These are phyloP conservation scores for Coryphaenoides rupestris DNA, from an alignment of 2,113 vertebrate genomes.

Conservation along the genomic window DNA sequence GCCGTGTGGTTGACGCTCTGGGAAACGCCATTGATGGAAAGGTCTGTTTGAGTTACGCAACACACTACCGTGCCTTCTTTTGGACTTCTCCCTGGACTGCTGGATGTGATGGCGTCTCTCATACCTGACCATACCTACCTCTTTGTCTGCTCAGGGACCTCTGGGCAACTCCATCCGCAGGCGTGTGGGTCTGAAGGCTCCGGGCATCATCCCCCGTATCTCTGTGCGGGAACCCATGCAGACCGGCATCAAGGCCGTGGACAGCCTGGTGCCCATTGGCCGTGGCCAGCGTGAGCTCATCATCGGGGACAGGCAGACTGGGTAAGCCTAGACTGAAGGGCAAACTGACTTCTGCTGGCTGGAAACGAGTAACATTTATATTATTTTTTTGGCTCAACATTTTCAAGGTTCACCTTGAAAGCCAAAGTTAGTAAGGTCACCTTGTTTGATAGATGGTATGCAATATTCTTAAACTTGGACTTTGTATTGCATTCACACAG, in stretches of 20 bases:
- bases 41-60: slow-evolving; percentile 65
- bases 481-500: no score
- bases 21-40: slow-evolving; percentile 97
- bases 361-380: not conserved
- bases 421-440: not conserved
- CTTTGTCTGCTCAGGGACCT: slow-evolving; percentile 75
- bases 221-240: slow-evolving; percentile 99
- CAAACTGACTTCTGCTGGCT: no score
- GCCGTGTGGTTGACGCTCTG: slow-evolving; percentile 94
- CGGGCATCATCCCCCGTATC: slow-evolving; percentile 97
- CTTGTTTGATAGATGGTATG: not conserved
- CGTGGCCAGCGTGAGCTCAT: slow-evolving; percentile 97
- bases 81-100: no score
- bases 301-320: slow-evolving; percentile 97
- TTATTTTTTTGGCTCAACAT: not conserved
- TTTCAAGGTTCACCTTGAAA: no score
- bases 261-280: slow-evolving; percentile 97
- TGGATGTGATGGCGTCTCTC: not conserved
- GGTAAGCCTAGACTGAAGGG: slow-evolving; percentile 66
- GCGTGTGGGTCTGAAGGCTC: slow-evolving; percentile 95
- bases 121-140: not conserved
- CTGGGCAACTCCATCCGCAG: slow-evolving; percentile 81
- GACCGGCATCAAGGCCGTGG: slow-evolving; percentile 97
- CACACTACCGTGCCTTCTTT: no score
- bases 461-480: no score